Evolutionary conservation across 2,113 vertebrate species (phyloP), one percentile per base, ranked within the genome.

Genomic region (Dipodomys spectabilis): DNA sequence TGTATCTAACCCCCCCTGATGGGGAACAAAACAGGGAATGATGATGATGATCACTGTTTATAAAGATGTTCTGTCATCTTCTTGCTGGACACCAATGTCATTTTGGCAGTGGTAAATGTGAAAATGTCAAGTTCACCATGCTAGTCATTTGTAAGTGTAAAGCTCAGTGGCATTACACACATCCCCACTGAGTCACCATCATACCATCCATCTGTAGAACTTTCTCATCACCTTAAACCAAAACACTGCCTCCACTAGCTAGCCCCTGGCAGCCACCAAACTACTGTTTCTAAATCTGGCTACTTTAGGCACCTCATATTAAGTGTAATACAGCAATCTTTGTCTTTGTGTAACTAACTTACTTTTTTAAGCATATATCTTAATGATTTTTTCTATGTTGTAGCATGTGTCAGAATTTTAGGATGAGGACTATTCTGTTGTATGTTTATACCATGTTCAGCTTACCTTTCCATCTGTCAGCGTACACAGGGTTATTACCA

Each of bases 11-110:
- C 10, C 45, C 22, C 75, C 60, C 30, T 68, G 1, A 25, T 25
- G 71, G 11, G 35, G 28, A 49, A 10, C 16, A 22, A 65, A 25
- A 39, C 81, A 19, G 30, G 69, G 60, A 86, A 57, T 6, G 30
- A 23, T 2, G 11, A n/a, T 3, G 2, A 13, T 0, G 3, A 45
- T 5, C 4, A 6, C 45, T 30, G 15, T 71, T 27, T 69, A 23
- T 4, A 45, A 68, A 35, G 30, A 25, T 77, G 7, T 32, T 62
- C 80, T 64, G 44, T 5, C 4, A 0, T 30, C 15, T 27, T 28
- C 67, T 85, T 8, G 0, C 19, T 27, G 60, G 35, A 79, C 11
- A 28, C 0, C 84, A 39, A 10, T 19, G 25, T 22, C 15, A n/a
- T 57, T 13, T 3, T 45, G 1, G 57, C 45, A 10, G 1, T 74